Conservation (phyloP, 2,113 vertebrate genomes). For the Todiramphus saurophagus region DNA sequence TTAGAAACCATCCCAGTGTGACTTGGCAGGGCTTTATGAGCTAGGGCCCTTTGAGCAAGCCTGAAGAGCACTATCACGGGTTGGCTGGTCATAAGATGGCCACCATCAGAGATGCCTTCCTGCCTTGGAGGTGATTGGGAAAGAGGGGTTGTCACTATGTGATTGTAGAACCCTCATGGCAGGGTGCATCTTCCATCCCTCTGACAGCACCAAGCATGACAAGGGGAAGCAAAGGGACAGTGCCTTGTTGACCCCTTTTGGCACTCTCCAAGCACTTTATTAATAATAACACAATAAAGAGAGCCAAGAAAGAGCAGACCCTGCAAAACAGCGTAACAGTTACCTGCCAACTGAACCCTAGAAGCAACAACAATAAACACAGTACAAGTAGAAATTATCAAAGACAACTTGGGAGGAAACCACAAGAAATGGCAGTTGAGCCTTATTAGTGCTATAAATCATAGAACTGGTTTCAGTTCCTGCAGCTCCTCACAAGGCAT, state of each 20-base stretch:
- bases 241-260: not conserved
- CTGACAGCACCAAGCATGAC: not conserved
- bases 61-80: not conserved
- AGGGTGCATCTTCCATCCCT: not conserved
- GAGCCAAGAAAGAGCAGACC: not conserved
- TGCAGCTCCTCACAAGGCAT: constrained; percentile 50
- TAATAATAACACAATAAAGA: not conserved
- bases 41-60: not conserved
- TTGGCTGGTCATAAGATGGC: not conserved
- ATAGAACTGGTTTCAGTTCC: constrained; percentile 63
- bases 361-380: constrained; percentile 33
- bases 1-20: not conserved
- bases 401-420: constrained; percentile 71
- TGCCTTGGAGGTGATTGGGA: not conserved
- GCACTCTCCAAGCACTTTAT: not conserved
- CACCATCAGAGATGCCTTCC: not conserved
- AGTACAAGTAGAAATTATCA: constrained; percentile 34
- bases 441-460: constrained; percentile 78
- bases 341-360: constrained; percentile 42
- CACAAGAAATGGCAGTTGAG: constrained; percentile 67
- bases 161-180: not conserved
- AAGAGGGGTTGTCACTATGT: not conserved
- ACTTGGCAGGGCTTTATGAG: not conserved
- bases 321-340: not conserved
- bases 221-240: not conserved